These are phyloP conservation scores for Papilio demoleus DNA, from an alignment of 2,888 invertebrate genomes.

Conservation along the genomic window DNA sequence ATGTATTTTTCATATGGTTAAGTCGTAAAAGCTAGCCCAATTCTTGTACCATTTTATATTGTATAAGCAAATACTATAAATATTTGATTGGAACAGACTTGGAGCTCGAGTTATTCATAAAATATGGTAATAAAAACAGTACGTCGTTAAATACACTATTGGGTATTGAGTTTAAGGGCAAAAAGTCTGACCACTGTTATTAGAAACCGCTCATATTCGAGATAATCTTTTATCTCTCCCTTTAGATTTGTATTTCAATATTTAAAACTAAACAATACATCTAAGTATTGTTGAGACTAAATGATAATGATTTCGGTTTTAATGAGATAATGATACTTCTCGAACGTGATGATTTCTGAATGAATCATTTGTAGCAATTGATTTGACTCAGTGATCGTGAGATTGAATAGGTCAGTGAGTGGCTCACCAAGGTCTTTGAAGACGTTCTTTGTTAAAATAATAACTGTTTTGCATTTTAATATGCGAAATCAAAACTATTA, in stretches of 20 bases:
- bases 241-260: not conserved
- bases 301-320: not conserved
- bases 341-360: not conserved
- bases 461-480: slow-evolving; percentile 4
- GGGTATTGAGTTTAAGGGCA: too few species aligned
- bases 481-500: not conserved
- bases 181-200: too few species aligned
- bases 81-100: not conserved
- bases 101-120: not conserved
- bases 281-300: not conserved
- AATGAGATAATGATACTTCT: not conserved
- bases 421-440: slow-evolving; percentile 52
- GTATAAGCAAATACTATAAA: not conserved
- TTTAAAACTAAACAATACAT: not conserved
- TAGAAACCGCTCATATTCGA: too few species aligned
- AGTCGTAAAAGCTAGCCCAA: slow-evolving; percentile 7
- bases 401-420: slow-evolving; percentile 52
- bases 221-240: not conserved
- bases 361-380: slow-evolving; percentile 21
- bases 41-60: slow-evolving; percentile 1
- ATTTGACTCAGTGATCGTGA: slow-evolving; percentile 51
- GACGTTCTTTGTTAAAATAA: slow-evolving; percentile 40
- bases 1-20: slow-evolving; percentile 5
- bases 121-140: slow-evolving; percentile 2
- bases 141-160: not conserved